phyloP scores from a whole-genome alignment of 2,888 invertebrate species.

The Entomobrya multifasciata region DNA sequence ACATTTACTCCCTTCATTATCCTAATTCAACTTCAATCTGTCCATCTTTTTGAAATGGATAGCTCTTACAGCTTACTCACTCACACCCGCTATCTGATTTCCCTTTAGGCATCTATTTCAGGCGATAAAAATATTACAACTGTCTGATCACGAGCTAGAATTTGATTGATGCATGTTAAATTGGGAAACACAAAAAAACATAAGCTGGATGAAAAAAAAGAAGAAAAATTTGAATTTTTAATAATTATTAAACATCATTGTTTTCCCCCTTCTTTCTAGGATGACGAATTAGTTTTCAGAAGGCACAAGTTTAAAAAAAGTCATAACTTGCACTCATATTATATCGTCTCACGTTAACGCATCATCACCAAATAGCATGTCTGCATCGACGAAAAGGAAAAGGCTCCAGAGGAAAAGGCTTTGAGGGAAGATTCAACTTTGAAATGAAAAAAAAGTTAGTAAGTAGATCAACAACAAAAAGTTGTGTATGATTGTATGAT shows the following conservation, averaged over 20 bases:
- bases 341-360: neutral
- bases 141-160: constrained; percentile 24
- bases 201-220: constrained; percentile 2
- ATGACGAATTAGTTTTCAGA: constrained; percentile 22
- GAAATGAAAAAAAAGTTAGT: neutral
- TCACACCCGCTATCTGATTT: neutral
- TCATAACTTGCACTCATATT: neutral
- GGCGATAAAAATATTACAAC: neutral
- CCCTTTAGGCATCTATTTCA: neutral
- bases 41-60: neutral
- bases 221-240: neutral
- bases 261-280: neutral
- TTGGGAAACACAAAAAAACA: neutral
- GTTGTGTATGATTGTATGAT: constrained; percentile 3
- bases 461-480: constrained; percentile 23
- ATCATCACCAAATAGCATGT: neutral
- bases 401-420: neutral
- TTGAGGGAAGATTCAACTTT: constrained; percentile 3
- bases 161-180: constrained; percentile 26
- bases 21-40: neutral
- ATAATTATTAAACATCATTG: neutral
- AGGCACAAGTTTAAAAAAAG: constrained; percentile 10
- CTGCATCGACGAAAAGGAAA: neutral
- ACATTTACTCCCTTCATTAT: neutral
- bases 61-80: too few species aligned